Conservation (phyloP, 2,888 invertebrate genomes). For the Melinaea menophilus region DNA sequence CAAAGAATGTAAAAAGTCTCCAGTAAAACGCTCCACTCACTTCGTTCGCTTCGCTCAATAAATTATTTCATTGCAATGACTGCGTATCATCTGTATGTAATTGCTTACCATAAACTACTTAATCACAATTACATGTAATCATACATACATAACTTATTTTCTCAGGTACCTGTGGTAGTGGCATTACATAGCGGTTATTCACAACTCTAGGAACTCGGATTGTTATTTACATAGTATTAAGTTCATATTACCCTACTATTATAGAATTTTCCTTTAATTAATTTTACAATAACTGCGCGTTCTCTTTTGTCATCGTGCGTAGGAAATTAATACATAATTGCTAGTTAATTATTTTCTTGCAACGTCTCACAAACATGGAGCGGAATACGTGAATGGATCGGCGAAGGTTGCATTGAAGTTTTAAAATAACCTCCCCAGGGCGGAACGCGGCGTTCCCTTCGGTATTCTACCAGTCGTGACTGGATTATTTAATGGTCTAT, state of each 20-base stretch:
- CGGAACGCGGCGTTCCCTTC: constrained; percentile 3
- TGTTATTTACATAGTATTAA: constrained; percentile 37
- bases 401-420: constrained; percentile 21
- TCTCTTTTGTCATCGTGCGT: constrained; percentile 33
- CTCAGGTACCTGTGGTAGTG: no score
- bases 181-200: no score
- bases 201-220: no score
- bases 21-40: no score
- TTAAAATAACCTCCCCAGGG: constrained; percentile 15
- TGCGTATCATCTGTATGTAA: no score
- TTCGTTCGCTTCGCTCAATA: no score
- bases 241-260: constrained; percentile 35
- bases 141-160: no score
- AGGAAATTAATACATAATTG: constrained; percentile 27
- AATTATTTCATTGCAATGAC: no score
- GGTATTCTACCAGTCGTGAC: not conserved
- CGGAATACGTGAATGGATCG: constrained; percentile 13
- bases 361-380: constrained; percentile 20
- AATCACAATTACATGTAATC: no score
- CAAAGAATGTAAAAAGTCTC: no score
- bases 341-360: constrained; percentile 23
- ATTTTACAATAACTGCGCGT: constrained; percentile 34
- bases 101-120: no score
- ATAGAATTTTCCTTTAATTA: constrained; percentile 41
- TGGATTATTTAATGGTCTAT: not conserved